Conservation (phyloP, 2,113 vertebrate genomes). For the Leptobrachium leishanense region DNA sequence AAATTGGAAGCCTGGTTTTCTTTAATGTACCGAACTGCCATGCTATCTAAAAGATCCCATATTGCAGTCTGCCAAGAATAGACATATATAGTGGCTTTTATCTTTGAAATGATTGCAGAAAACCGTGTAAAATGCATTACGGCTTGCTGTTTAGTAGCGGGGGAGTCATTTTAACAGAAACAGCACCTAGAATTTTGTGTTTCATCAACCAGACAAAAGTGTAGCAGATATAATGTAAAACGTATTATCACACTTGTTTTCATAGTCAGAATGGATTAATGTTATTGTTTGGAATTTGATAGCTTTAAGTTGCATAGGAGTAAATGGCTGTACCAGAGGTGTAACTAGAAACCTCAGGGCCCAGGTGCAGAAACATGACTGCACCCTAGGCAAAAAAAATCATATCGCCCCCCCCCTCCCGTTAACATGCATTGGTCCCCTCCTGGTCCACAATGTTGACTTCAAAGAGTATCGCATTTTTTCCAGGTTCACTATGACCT, state of each 20-base stretch:
- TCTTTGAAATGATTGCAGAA: not conserved
- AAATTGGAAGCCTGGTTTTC: not conserved
- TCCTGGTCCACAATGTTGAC: too few relatives aligned
- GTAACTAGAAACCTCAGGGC: not conserved
- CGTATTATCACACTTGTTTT: slow-evolving; percentile 1
- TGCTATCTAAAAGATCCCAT: not conserved
- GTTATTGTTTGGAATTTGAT: not conserved
- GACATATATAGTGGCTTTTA: not conserved
- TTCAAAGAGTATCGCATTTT: too few relatives aligned
- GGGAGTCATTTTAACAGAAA: not conserved
- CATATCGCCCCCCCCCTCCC: too few relatives aligned
- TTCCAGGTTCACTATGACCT: too few relatives aligned
- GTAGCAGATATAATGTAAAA: not conserved
- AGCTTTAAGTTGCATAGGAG: not conserved
- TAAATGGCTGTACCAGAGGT: not conserved
- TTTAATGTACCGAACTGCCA: not conserved
- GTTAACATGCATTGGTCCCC: too few relatives aligned
- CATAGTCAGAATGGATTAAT: not conserved
- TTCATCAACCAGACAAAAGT: not conserved
- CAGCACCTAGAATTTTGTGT: not conserved
- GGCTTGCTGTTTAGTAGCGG: not conserved
- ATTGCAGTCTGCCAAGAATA: not conserved
- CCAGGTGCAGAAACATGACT: too few relatives aligned
- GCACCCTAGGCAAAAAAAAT: too few relatives aligned
- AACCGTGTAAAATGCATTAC: not conserved